Evolutionary conservation across 2,113 vertebrate genomes (phyloP), one percentile per base, ranked within the genome.

Genomic region (Urocolius indicus): DNA sequence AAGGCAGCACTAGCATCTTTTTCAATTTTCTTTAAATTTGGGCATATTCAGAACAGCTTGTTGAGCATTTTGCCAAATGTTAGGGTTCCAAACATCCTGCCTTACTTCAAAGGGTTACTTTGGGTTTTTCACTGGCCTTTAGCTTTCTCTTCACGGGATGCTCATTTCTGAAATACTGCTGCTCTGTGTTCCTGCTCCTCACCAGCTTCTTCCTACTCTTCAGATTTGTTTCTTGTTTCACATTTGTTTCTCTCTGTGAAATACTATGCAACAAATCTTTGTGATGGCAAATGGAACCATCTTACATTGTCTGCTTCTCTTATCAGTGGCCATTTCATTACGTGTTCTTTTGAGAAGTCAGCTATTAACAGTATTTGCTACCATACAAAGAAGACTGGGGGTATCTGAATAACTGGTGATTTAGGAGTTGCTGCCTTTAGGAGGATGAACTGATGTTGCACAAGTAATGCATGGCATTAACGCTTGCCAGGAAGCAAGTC

Each of bases 201-300:
- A 52, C 38, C 6, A 6, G 30, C 29, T 34, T 72, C 59, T 34
- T 59, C 16, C 49, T 34, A 20, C 23, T 27, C 20, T 63, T 30
- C 3, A 15, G 17, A 5, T 16, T 87, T 71, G 45, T 34, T 66
- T 76, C 38, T 41, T 26, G 45, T 21, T 66, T 27, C 34, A 32
- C 30, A 9, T 6, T 9, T 34, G 34, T 4, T 29, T 14, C 14
- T 76, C 23, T 45, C 46, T 38, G 38, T 1, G 62, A 38, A 69
- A 57, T 8, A 30, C 19, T 22, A 4, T 1, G 14, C n/a, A 34
- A 18, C 61, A 32, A 5, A 57, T 36, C 51, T 18, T 10, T 13
- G 36, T 24, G 8, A 1, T 0, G 14, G 23, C 63, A 49, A 15
- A 18, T 2, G 6, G 43, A 45, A 20, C 24, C 2, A 0, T 68